Evolutionary conservation across 1,140 invertebrate genomes (phyloP).

Genomic region (Bombus waltoni): DNA sequence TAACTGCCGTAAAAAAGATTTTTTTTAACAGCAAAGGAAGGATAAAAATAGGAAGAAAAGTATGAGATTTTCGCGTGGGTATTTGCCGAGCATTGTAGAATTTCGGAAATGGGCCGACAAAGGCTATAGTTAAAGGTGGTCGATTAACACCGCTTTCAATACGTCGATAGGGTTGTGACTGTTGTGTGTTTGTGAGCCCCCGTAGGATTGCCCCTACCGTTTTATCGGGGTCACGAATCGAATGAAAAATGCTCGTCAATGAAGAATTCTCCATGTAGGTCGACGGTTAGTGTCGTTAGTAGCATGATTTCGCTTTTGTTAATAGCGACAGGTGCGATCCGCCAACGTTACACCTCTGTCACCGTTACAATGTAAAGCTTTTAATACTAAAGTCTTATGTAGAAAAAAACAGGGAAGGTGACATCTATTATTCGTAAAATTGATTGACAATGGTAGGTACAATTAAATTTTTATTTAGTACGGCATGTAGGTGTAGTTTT

Average conservation of each 20-base stretch:
- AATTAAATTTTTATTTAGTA: background rate
- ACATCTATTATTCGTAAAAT: too few relatives aligned
- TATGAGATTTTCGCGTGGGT: background rate
- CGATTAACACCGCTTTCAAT: constrained; percentile 17
- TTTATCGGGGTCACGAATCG: constrained; percentile 37
- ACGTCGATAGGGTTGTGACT: constrained; percentile 1
- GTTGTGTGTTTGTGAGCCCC: too few relatives aligned
- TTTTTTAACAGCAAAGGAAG: background rate
- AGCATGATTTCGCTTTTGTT: constrained; percentile 20
- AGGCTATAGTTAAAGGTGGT: constrained; percentile 24
- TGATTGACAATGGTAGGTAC: too few relatives aligned
- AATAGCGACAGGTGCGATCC: constrained; percentile 10
- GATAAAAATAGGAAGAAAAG: background rate
- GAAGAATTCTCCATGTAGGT: constrained; percentile 26
- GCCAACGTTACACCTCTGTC: background rate
- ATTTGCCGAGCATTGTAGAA: background rate
- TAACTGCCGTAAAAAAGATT: too few relatives aligned
- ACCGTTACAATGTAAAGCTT: background rate
- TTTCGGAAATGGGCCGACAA: background rate
- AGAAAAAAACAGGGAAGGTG: too few relatives aligned
- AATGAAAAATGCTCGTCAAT: constrained; percentile 40
- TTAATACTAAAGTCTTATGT: background rate
- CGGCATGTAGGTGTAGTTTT: too few relatives aligned
- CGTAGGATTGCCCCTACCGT: background rate
- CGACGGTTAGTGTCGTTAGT: constrained; percentile 17